A percentile compares a stretch with the other conserved stretches of the same genome.
phyloP scores from a whole-genome alignment of 2,888 invertebrate species.

The Tiliacea citrago region DNA sequence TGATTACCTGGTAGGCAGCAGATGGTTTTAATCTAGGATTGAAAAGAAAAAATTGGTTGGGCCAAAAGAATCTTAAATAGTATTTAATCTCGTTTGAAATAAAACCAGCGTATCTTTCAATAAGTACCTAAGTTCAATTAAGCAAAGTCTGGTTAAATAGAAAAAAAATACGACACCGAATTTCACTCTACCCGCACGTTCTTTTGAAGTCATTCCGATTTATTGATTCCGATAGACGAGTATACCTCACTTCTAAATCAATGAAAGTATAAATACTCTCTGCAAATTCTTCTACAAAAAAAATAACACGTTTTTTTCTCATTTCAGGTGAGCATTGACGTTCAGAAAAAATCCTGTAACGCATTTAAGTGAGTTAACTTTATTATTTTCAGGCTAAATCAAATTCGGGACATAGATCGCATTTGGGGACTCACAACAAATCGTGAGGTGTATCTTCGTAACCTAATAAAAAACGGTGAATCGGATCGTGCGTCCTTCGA shows the following conservation, averaged over 20 bases:
- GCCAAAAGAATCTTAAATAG: too few relatives aligned
- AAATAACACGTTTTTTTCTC: constrained; percentile 32
- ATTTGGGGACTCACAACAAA: constrained; percentile 56
- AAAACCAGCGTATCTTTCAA: neutral
- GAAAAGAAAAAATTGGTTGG: neutral
- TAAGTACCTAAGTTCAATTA: neutral
- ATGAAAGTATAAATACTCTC: constrained; percentile 5
- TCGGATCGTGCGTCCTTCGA: constrained; percentile 54
- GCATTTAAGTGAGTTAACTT: constrained; percentile 63
- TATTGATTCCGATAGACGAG: constrained; percentile 31
- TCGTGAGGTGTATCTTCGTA: constrained; percentile 61
- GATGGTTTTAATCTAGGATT: neutral
- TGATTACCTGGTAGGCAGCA: neutral
- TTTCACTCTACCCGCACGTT: constrained; percentile 10
- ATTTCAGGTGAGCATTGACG: constrained; percentile 65
- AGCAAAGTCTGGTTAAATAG: neutral
- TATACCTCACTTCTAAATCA: constrained; percentile 21
- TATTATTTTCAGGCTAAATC: constrained; percentile 58
- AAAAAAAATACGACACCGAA: constrained; percentile 10
- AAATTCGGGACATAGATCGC: constrained; percentile 54
- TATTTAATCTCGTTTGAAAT: neutral
- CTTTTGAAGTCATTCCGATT: constrained; percentile 43
- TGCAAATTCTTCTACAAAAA: constrained; percentile 1
- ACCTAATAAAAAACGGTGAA: constrained; percentile 58
- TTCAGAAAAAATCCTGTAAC: constrained; percentile 51